phyloP scores from a whole-genome alignment of 2,113 vertebrate species.

The Pelodiscus sinensis region DNA sequence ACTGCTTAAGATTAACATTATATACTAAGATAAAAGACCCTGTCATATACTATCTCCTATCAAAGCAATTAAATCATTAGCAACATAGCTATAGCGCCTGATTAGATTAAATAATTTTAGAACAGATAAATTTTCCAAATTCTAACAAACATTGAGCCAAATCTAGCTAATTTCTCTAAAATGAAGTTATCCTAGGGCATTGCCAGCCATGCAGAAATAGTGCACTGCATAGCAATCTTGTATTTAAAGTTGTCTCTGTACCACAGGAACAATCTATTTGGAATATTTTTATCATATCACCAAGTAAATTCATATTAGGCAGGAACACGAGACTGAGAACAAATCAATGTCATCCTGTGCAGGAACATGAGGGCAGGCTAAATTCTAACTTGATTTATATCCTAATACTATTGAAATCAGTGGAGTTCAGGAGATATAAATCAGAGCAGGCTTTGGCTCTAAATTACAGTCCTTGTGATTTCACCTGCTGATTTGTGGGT shows the following conservation, averaged over 20 bases:
- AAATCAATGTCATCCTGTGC: accelerated
- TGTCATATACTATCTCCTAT: slow-evolving; percentile 43
- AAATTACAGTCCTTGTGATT: not conserved
- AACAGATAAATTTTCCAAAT: slow-evolving; percentile 32
- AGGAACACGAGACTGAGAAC: accelerated
- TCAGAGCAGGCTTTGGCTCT: not conserved
- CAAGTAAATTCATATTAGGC: not conserved
- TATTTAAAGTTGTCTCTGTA: accelerated
- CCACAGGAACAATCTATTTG: not conserved
- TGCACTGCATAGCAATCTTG: accelerated
- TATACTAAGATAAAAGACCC: slow-evolving; percentile 43
- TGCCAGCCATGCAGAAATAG: not conserved
- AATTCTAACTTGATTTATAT: not conserved
- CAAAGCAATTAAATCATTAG: slow-evolving; percentile 46
- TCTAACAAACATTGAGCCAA: not conserved
- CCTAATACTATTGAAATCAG: not conserved
- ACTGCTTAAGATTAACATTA: slow-evolving; percentile 49
- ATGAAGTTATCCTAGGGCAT: not conserved
- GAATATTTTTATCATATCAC: not conserved
- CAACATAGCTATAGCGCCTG: slow-evolving; percentile 35
- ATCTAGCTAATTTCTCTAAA: slow-evolving; percentile 39
- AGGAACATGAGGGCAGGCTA: not conserved
- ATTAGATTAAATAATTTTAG: slow-evolving; percentile 39
- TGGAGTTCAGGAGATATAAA: accelerated
- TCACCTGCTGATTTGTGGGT: not conserved